phyloP scores from a whole-genome alignment of 2,888 invertebrate species.

The Cetonia aurata region DNA sequence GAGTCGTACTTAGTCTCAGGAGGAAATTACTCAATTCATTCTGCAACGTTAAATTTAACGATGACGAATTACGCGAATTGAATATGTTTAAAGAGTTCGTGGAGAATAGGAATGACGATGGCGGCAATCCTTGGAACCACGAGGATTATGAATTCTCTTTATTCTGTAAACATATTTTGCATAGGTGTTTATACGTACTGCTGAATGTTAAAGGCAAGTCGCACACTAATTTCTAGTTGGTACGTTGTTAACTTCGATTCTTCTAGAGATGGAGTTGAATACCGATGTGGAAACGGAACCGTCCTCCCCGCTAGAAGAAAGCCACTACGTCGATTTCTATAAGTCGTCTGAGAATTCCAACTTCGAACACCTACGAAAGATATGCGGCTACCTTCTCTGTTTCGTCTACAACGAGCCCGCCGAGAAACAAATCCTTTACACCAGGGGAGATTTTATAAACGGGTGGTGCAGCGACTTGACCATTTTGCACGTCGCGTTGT shows the following conservation, averaged over 20 bases:
- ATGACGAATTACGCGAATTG: constrained; percentile 39
- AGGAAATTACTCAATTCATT: constrained; percentile 59
- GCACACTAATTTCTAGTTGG: too few relatives aligned
- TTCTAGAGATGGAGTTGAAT: constrained; percentile 49
- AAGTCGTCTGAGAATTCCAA: constrained; percentile 53
- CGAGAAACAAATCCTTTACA: constrained; percentile 55
- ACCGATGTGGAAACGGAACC: constrained; percentile 48
- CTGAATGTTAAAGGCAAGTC: constrained; percentile 66
- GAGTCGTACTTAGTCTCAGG: constrained; percentile 56
- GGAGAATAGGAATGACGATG: constrained; percentile 45
- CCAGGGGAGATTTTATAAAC: constrained; percentile 54
- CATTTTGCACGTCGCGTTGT: constrained; percentile 59
- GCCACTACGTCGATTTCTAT: constrained; percentile 63
- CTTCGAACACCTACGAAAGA: constrained; percentile 55
- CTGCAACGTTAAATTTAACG: constrained; percentile 45
- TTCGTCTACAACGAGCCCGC: constrained; percentile 63
- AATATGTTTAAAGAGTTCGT: constrained; percentile 42
- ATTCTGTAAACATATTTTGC: constrained; percentile 66
- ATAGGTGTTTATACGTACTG: constrained; percentile 68
- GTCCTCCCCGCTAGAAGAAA: constrained; percentile 56
- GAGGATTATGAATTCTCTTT: constrained; percentile 56
- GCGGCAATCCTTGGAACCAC: constrained; percentile 46
- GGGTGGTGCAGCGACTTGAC: constrained; percentile 63
- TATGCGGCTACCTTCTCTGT: constrained; percentile 59
- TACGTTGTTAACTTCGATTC: not conserved